Conservation (phyloP, 2,888 invertebrate species). For the Sisyra nigra region DNA sequence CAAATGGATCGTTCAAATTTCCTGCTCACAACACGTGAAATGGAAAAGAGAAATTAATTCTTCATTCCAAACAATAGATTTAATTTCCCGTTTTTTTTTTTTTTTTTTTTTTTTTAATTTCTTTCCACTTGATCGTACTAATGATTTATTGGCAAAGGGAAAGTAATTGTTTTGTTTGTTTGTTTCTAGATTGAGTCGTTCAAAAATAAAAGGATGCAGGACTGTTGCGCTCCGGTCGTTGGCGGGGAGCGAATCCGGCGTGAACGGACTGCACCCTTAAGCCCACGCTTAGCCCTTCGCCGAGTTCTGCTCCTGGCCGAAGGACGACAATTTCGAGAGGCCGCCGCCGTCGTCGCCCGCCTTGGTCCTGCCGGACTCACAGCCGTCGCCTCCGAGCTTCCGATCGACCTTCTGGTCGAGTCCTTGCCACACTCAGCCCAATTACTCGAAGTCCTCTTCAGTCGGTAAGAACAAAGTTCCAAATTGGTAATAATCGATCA, state of each 20-base stretch:
- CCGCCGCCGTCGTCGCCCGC: constrained; percentile 66
- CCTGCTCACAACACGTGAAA: no score
- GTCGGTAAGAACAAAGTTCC: constrained; percentile 33
- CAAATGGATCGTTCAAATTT: no score
- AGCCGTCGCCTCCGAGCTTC: constrained; percentile 59
- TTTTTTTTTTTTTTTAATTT: no score
- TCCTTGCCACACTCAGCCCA: constrained; percentile 78
- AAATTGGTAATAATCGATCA: no score
- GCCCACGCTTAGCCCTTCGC: constrained; percentile 48
- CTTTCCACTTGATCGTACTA: no score
- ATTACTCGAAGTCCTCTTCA: constrained; percentile 68
- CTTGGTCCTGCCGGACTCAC: constrained; percentile 67
- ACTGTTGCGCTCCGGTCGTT: background rate
- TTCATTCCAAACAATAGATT: no score
- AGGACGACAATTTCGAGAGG: constrained; percentile 79
- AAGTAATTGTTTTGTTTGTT: no score
- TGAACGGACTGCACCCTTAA: constrained; percentile 41
- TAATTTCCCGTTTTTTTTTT: no score
- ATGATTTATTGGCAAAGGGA: no score
- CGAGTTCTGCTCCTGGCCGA: constrained; percentile 69
- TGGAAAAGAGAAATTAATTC: no score
- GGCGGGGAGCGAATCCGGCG: constrained; percentile 49
- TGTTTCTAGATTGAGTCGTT: no score
- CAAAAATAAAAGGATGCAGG: constrained; percentile 1
- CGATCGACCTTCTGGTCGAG: constrained; percentile 76